Base-by-base conservation (phyloP, 2,113 vertebrate genomes). In the Archilochus colubris region DNA sequence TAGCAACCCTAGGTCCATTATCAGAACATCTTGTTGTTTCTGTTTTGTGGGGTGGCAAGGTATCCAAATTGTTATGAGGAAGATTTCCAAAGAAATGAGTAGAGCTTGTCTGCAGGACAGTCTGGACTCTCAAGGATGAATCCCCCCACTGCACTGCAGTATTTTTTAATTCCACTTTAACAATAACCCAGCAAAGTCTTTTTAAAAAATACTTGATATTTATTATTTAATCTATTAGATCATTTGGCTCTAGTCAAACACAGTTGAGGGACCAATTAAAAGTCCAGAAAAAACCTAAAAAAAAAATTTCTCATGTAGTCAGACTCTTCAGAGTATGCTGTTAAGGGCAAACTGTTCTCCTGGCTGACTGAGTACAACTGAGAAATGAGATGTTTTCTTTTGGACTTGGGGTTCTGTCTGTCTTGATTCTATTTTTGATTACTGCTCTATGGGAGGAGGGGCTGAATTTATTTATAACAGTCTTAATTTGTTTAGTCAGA, bases 291-390 rank as follows among this genome's bases (percentile, higher is more conserved):
- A 84, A 93, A 84, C 51, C 53, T 78, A n/a, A 4, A 58, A 28
- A 13, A 82, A 50, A 12, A 93, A 75, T 93, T 93, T 94, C 59
- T 88, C 38, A 28, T 77, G 72, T 77, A 94, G 96, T 96, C 93
- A 90, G 82, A 85, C 0, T 0, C 93, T 96, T 86, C 74, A 67
- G 94, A 89, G 82, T 87, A 89, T 51, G 67, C 82, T 87, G 79
- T 95, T 94, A 91, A 89, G 78, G 74, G 55, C 94, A 93, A 95
- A 96, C 95, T 96, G 94, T 94, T 95, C 89, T 89, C 85, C 72
- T 82, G 82, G 62, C 85, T 94, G 86, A 91, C 70, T 88, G 82
- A 89, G 40, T 73, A 58, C 4, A 5, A 73, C 74, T 79, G 73
- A 89, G 77, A 87, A 95, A 93, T 0, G 2, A 73, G 74, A 67